Percentiles rank a stretch among this genome's conserved stretches.
Conservation (phyloP, 2,888 invertebrate genomes). For the Hermaeophaga mercurialis region DNA sequence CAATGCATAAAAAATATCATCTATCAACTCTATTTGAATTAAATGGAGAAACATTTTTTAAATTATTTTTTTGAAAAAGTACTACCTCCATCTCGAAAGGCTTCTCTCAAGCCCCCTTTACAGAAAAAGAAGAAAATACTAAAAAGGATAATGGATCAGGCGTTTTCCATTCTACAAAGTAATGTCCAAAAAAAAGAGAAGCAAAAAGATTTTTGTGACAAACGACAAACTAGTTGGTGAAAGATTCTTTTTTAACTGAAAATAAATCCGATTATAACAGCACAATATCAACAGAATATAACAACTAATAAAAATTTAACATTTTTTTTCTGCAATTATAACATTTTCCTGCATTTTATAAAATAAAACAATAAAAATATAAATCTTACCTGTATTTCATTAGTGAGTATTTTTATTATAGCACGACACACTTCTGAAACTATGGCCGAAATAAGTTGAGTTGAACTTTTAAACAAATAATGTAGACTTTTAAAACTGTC, state of each 20-base stretch:
- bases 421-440: too few species aligned
- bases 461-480: slow-evolving; percentile 8
- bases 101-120: background rate
- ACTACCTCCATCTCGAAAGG: background rate
- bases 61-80: background rate
- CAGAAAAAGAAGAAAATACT: background rate
- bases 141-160: background rate
- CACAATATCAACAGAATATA: background rate
- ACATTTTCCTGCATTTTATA: background rate
- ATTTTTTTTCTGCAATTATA: background rate
- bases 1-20: too few species aligned
- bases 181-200: background rate
- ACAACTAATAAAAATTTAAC: background rate
- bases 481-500: slow-evolving; percentile 14
- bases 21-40: too few species aligned
- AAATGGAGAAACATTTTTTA: too few species aligned
- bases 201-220: background rate
- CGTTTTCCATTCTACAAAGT: background rate
- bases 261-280: background rate
- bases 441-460: slow-evolving; percentile 10
- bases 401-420: background rate
- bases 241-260: background rate
- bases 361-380: background rate
- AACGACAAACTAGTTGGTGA: background rate
- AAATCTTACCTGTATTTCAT: background rate